These are phyloP conservation scores for Heliothis virescens DNA, from an alignment of 1,140 invertebrate genomes.

Conservation along the genomic window DNA sequence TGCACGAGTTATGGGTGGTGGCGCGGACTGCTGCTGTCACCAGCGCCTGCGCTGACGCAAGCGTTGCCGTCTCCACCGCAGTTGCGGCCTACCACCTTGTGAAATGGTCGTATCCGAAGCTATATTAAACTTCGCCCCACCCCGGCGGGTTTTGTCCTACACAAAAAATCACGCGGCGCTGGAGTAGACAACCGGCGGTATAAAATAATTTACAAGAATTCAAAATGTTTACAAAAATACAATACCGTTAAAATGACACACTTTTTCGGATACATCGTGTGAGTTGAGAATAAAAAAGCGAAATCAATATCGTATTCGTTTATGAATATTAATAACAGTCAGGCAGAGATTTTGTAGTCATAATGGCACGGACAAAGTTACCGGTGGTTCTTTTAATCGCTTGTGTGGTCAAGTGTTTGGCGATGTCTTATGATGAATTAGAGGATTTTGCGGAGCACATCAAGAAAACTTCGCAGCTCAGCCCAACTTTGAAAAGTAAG, in stretches of 20 bases:
- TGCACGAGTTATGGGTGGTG: constrained; percentile 67
- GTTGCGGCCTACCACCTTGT: constrained; percentile 78
- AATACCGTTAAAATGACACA: constrained; percentile 71
- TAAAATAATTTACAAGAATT: constrained; percentile 20
- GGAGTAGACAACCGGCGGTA: constrained; percentile 6
- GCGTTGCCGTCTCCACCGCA: constrained; percentile 63
- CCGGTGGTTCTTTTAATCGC: constrained; percentile 64
- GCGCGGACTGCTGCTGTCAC: constrained; percentile 58
- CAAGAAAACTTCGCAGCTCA: constrained; percentile 75
- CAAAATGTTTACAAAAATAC: constrained; percentile 30
- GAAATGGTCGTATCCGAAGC: constrained; percentile 84
- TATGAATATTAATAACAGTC: constrained; percentile 22
- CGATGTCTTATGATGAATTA: constrained; percentile 74
- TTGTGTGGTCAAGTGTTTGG: constrained; percentile 68
- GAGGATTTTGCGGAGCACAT: constrained; percentile 80
- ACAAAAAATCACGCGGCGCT: constrained; percentile 67
- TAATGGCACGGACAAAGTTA: constrained; percentile 63
- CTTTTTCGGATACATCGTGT: constrained; percentile 55
- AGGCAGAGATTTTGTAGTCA: constrained; percentile 23
- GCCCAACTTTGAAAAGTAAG: constrained; percentile 80
- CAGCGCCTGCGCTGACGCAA: constrained; percentile 73
- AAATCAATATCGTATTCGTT: constrained; percentile 44
- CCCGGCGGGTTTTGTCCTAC: constrained; percentile 79
- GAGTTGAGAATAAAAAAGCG: constrained; percentile 43
- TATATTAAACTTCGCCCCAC: constrained; percentile 81